phyloP scores from a whole-genome alignment of 2,113 vertebrate species.

The Microcebus murinus region DNA sequence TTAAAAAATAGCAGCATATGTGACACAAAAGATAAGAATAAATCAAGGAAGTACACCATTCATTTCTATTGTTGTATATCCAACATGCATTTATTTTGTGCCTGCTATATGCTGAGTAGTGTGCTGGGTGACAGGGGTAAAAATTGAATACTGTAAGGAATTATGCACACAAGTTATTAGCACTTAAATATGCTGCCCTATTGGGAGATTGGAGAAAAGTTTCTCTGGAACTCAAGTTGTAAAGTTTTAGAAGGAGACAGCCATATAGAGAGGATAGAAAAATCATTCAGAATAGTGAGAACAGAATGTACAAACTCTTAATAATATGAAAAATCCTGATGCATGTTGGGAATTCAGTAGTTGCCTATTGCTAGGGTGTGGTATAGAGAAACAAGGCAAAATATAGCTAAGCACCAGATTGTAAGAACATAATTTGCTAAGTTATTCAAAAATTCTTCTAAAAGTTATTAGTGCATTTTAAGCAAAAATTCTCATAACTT shows the following conservation, averaged over 20 bases:
- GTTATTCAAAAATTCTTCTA: neutral
- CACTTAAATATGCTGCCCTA: conserved; percentile 10
- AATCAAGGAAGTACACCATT: conserved; percentile 10
- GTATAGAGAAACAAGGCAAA: neutral
- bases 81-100: neutral
- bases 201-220: neutral
- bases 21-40: conserved; percentile 42
- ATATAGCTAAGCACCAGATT: neutral
- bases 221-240: neutral
- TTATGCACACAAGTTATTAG: conserved; percentile 24
- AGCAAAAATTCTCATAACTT: neutral
- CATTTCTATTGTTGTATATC: neutral
- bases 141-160: conserved; percentile 16
- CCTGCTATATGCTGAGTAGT: neutral
- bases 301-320: neutral
- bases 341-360: neutral
- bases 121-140: neutral
- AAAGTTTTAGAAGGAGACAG: conserved; percentile 3
- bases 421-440: neutral
- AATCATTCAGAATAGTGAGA: neutral
- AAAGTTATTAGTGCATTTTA: neutral
- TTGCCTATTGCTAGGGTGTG: neutral
- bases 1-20: neutral
- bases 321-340: neutral
- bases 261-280: neutral